Base-by-base conservation (phyloP, 2,888 invertebrate genomes). In the Panorpa germanica region DNA sequence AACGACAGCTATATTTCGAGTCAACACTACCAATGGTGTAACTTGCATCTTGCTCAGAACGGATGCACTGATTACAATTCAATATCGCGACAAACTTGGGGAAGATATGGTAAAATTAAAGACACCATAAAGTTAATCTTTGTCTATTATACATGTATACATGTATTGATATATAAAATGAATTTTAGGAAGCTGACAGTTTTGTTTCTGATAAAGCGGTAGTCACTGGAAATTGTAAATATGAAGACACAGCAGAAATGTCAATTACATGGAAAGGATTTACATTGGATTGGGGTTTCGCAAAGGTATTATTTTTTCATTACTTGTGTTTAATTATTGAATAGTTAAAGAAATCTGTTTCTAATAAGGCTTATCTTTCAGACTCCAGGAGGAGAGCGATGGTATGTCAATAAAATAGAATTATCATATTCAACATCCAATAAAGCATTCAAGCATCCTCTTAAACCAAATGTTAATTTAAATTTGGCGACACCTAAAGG, bases 371-470 rank as follows among this genome's bases (percentile, higher is more conserved):
- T 10, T 23, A 32, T 29, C 29, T 57, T 59, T 18, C 49, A 83
- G 82, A 82, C 83, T 2, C 80, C 81, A 15, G 83, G 85, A 4
- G 83, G 83, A 5, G 85, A 86, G 45, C 64, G 80, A 40, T 90
- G 88, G 88, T 86, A 81, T 48, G 73, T 82, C 2, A 74, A 74
- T 40, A 70, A 67, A 41, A 65, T 88, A 37, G 72, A 73, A 41
- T 53, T 88, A 33, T 65, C 65, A 3, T 83, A 80, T 51, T 81
- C 78, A 48, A 69, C 59, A 5, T 70, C 61, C 40, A 70, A 63
- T 24, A 49, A 59, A 40, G 57, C 65, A 16, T 52, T 69, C 34
- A 65, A 66, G 38, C 67, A 68, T 43, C 63, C 66, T 7, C 67
- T 65, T 23, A 61, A 64, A 38, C 63, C 64, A 18, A 59, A 60